Conservation (phyloP, 2,113 vertebrate species). For the Melanerpes aurifrons region DNA sequence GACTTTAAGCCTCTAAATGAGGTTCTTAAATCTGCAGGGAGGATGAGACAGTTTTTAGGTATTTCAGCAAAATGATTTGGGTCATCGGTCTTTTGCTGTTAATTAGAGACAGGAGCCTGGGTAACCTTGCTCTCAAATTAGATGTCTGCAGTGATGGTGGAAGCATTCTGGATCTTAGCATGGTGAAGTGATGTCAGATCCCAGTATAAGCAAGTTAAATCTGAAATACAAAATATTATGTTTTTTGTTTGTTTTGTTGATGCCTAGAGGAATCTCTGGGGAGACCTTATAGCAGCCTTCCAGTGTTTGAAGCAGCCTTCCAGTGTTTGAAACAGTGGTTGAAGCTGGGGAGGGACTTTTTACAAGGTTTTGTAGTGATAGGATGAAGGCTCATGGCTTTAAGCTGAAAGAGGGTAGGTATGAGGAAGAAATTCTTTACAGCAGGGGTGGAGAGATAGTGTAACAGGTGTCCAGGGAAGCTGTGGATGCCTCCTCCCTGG, state of each 20-base stretch:
- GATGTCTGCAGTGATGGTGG: background rate
- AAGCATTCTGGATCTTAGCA: background rate
- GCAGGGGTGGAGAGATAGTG: too few relatives aligned
- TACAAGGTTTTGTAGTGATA: too few relatives aligned
- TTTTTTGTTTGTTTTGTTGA: fast-evolving
- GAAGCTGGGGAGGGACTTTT: too few relatives aligned
- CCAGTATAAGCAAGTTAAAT: background rate
- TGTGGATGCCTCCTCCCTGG: too few relatives aligned
- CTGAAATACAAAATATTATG: background rate
- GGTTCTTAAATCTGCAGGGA: conserved; percentile 16
- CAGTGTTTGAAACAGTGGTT: too few relatives aligned
- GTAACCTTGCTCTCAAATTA: conserved; percentile 58
- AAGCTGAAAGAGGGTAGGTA: too few relatives aligned
- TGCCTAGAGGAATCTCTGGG: background rate
- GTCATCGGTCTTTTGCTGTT: conserved; percentile 2
- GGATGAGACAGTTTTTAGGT: conserved; percentile 15
- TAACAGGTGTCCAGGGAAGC: too few relatives aligned
- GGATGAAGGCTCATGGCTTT: too few relatives aligned
- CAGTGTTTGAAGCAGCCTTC: too few relatives aligned
- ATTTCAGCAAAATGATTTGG: conserved; percentile 21
- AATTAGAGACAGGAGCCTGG: conserved; percentile 36
- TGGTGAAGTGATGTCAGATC: background rate
- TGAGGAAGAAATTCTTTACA: too few relatives aligned
- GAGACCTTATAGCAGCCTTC: too few relatives aligned
- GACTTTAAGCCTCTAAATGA: conserved; percentile 24